phyloP scores from a whole-genome alignment of 2,797 vertebrate genomes.

The Bovichtus diacanthus region DNA sequence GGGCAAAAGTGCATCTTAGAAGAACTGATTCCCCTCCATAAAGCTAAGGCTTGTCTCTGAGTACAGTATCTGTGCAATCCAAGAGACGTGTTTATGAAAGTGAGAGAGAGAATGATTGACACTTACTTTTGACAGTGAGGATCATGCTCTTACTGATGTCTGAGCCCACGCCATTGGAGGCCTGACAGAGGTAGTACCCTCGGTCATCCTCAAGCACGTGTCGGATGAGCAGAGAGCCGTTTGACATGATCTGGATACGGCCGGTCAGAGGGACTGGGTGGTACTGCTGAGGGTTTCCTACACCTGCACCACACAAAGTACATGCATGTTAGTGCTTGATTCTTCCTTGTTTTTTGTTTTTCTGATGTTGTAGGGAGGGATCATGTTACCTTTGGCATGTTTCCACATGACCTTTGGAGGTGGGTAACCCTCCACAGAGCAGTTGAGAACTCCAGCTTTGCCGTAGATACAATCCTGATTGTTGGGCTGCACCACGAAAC shows the following conservation, averaged over 20 bases:
- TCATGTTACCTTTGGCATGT: conserved; percentile 92
- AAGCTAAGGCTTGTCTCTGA: conserved; percentile 40
- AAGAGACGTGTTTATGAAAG: conserved; percentile 46
- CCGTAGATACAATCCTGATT: conserved; percentile 99
- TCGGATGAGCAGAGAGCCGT: conserved; percentile 96
- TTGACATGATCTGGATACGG: conserved; percentile 98
- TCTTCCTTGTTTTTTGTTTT: not conserved
- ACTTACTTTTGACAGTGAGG: conserved; percentile 92
- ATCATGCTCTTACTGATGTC: conserved; percentile 99
- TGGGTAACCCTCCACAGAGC: conserved; percentile 96
- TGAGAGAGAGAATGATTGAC: conserved; percentile 51
- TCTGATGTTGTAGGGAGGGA: not conserved
- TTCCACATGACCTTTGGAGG: conserved; percentile 99
- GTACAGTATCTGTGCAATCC: conserved; percentile 20
- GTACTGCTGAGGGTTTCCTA: conserved; percentile 97
- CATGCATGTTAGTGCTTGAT: not conserved
- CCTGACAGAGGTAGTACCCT: conserved; percentile 98
- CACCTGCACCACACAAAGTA: conserved; percentile 79
- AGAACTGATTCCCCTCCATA: conserved; percentile 48
- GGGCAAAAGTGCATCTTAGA: conserved; percentile 68
- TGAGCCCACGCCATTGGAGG: conserved; percentile 98
- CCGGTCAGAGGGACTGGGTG: conserved; percentile 97
- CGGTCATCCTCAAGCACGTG: conserved; percentile 97
- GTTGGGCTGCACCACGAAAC: conserved; percentile 98
- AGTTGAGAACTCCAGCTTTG: conserved; percentile 96